phyloP scores from a whole-genome alignment of 2,888 invertebrate genomes.

The Aphodius granarius region DNA sequence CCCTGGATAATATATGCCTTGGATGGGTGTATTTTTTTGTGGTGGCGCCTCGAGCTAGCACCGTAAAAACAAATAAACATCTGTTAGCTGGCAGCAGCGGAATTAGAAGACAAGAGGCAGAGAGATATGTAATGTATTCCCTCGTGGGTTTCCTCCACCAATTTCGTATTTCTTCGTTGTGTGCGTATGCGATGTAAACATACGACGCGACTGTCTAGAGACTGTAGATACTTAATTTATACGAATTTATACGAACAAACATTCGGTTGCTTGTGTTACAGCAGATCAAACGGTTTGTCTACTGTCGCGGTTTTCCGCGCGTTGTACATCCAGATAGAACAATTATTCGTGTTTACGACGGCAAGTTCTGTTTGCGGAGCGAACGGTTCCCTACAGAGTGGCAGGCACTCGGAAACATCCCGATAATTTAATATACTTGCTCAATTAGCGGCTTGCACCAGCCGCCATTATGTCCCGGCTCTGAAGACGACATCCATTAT shows the following conservation, averaged over 20 bases:
- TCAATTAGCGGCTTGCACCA: conserved; percentile 46
- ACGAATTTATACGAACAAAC: not conserved
- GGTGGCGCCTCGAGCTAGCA: not conserved
- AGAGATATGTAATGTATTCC: not conserved
- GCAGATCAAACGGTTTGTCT: not conserved
- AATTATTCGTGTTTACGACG: not conserved
- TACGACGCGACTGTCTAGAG: not conserved
- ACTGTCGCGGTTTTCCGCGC: not conserved
- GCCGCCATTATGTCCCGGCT: conserved; percentile 46
- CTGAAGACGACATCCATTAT: conserved; percentile 39
- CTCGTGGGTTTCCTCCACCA: not conserved
- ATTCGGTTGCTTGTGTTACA: not conserved
- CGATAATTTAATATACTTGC: conserved; percentile 50
- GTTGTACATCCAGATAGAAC: not conserved
- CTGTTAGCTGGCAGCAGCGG: not conserved
- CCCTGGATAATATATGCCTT: not conserved
- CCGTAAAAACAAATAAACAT: not conserved
- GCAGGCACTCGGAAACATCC: conserved; percentile 36
- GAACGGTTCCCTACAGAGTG: not conserved
- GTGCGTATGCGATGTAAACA: not conserved
- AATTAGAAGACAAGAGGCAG: not conserved
- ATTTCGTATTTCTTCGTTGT: not conserved
- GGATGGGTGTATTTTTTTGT: not conserved
- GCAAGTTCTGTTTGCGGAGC: conserved; percentile 29
- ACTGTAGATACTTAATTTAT: not conserved